Base-by-base conservation (phyloP, 2,888 invertebrate species). In the Margaritifera margaritifera region DNA sequence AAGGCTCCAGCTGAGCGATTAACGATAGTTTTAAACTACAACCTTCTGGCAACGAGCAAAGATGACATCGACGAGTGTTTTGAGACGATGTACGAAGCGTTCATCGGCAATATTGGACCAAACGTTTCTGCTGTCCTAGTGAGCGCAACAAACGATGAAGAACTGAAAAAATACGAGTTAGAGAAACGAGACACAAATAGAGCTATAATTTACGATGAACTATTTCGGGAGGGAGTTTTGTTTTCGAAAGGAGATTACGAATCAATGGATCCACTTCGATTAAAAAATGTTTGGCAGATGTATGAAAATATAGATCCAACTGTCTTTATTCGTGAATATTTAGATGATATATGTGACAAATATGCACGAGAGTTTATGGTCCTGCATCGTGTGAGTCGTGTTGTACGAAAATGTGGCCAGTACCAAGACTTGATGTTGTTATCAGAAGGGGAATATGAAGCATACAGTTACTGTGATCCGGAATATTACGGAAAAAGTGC, bases 371-470 rank as follows among this genome's bases (percentile, higher is more conserved):
- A 86, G 64, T 86, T 85, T 69, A 86, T 77, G 77, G 83, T 84
- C 20, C 76, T 86, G 11, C 86, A 86, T 57, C 75, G 86, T 19
- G 83, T 83, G 8, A 84, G 83, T 55, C 73, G 84, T 11, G 85
- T 86, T 1, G 68, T 86, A 11, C 69, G 82, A 31, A 86, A 86
- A 72, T 86, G 86, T 72, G 86, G 85, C 0, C 86, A 86, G 63
- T 86, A 86, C 68, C 86, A 86, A 68, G 86, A 86, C 66, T 69
- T 86, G 20, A 84, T 86, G 83, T 70, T 86, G 2, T 68, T 86
- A 6, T 84, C 84, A 1, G 83, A 84, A 24, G 86, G 86, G 0
- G 82, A 85, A 20, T 79, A 77, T 50, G n/a, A n/a, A n/a, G 86
- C 85, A 0, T 86, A 75, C 63, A 80, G 82, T 0, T 86, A 86